Percentiles rank a stretch among this genome's conserved stretches.
These are phyloP conservation scores for Nomia melanderi DNA, from an alignment of 1,140 invertebrate species.

Conservation along the genomic window DNA sequence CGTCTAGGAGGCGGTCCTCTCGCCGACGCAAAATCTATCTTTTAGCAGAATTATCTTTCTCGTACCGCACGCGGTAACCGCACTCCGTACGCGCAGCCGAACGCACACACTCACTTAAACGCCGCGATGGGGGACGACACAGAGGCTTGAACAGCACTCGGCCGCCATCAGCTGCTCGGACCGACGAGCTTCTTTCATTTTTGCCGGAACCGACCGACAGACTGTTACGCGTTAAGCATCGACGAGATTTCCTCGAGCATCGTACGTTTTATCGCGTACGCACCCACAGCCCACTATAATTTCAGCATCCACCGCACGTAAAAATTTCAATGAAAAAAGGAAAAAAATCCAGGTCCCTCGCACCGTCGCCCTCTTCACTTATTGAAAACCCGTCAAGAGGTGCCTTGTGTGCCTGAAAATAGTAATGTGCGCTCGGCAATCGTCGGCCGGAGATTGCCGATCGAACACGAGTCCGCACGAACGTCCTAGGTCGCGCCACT, in stretches of 20 bases:
- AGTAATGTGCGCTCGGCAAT: slow-evolving; percentile 74
- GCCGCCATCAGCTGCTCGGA: slow-evolving; percentile 71
- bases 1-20: slow-evolving; percentile 38
- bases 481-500: slow-evolving; percentile 58
- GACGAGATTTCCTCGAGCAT: slow-evolving; percentile 64
- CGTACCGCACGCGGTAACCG: slow-evolving; percentile 30
- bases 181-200: slow-evolving; percentile 71
- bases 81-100: slow-evolving; percentile 21
- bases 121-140: slow-evolving; percentile 43
- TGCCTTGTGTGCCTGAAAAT: slow-evolving; percentile 77
- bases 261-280: slow-evolving; percentile 45
- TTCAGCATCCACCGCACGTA: slow-evolving; percentile 46
- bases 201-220: slow-evolving; percentile 56
- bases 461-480: slow-evolving; percentile 48
- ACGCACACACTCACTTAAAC: slow-evolving; percentile 46
- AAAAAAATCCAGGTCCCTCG: slow-evolving; percentile 50
- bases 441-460: slow-evolving; percentile 68
- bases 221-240: slow-evolving; percentile 63
- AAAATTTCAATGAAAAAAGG: slow-evolving; percentile 59
- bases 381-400: slow-evolving; percentile 75
- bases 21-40: slow-evolving; percentile 50
- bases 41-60: slow-evolving; percentile 42
- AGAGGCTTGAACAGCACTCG: slow-evolving; percentile 60
- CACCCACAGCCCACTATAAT: slow-evolving; percentile 53
- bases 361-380: slow-evolving; percentile 72